A percentile compares a stretch with the other conserved stretches of the same genome.
Conservation (phyloP, 2,888 invertebrate species). For the Calameuta idolon region DNA sequence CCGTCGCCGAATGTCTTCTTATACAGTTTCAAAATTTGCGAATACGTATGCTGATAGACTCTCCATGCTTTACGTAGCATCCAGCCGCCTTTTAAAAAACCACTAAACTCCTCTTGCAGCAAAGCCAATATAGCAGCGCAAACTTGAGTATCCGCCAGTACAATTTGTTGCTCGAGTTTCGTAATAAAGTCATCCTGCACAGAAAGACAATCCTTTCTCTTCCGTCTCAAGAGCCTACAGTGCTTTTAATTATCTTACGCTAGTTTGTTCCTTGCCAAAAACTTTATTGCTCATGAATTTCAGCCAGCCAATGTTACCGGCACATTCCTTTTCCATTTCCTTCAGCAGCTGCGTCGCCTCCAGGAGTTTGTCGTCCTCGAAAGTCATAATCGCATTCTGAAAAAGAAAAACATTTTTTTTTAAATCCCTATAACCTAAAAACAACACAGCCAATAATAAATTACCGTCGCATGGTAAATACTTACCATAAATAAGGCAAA, state of each 20-base stretch:
- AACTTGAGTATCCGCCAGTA: constrained; percentile 76
- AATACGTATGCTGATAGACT: constrained; percentile 75
- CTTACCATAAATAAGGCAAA: constrained; percentile 69
- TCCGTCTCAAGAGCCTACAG: background rate
- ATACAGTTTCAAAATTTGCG: constrained; percentile 71
- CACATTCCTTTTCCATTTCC: constrained; percentile 74
- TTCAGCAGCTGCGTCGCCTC: constrained; percentile 71
- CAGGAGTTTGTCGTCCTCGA: constrained; percentile 76
- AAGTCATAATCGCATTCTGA: constrained; percentile 78
- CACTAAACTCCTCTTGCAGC: constrained; percentile 75
- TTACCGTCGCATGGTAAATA: constrained; percentile 5
- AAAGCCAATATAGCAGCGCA: constrained; percentile 75
- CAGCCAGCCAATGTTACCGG: constrained; percentile 70
- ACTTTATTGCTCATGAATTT: constrained; percentile 70
- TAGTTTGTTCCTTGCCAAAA: constrained; percentile 59
- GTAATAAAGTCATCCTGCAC: constrained; percentile 51
- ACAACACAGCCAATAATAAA: background rate
- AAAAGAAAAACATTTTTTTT: too few species aligned
- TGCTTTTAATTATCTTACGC: constrained; percentile 19
- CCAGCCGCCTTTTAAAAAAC: constrained; percentile 76
- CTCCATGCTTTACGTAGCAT: constrained; percentile 78
- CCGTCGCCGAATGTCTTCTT: constrained; percentile 68
- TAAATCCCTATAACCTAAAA: too few species aligned
- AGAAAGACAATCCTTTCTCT: constrained; percentile 9
- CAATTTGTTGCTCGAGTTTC: constrained; percentile 74